These are phyloP conservation scores for Phragmatobia fuliginosa DNA, from an alignment of 2,888 invertebrate species.

Conservation along the genomic window DNA sequence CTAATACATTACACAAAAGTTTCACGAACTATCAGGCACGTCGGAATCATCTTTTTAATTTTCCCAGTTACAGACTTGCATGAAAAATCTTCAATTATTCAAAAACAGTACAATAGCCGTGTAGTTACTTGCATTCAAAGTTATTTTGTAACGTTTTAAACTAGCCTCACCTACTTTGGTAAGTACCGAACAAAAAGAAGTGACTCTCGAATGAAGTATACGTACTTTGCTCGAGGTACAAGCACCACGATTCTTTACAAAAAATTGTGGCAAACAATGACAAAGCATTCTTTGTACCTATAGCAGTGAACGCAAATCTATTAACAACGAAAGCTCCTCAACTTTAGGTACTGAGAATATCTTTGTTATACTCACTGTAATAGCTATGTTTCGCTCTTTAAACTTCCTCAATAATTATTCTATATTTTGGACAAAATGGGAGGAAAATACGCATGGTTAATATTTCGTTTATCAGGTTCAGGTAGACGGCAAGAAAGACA, in stretches of 20 bases:
- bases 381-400: not conserved
- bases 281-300: constrained; percentile 2
- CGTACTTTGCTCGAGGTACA: constrained; percentile 6
- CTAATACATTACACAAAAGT: too few relatives aligned
- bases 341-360: not conserved
- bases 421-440: not conserved
- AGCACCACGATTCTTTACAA: constrained; percentile 17
- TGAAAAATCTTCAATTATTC: not conserved
- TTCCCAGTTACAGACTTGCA: too few relatives aligned
- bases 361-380: not conserved
- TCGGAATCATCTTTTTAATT: too few relatives aligned
- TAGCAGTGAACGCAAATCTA: not conserved
- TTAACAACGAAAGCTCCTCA: not conserved
- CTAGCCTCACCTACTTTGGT: constrained; percentile 6
- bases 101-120: not conserved
- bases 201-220: constrained; percentile 6
- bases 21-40: too few relatives aligned
- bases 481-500: not conserved
- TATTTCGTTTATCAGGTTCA: not conserved
- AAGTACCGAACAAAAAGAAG: constrained; percentile 15
- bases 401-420: not conserved
- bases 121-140: not conserved
- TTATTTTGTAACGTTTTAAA: constrained; percentile 8
- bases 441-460: not conserved
- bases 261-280: constrained; percentile 24